A percentile compares a stretch with the other conserved stretches of the same genome.
phyloP scores from a whole-genome alignment of 2,888 invertebrate species.

The Labia minor region DNA sequence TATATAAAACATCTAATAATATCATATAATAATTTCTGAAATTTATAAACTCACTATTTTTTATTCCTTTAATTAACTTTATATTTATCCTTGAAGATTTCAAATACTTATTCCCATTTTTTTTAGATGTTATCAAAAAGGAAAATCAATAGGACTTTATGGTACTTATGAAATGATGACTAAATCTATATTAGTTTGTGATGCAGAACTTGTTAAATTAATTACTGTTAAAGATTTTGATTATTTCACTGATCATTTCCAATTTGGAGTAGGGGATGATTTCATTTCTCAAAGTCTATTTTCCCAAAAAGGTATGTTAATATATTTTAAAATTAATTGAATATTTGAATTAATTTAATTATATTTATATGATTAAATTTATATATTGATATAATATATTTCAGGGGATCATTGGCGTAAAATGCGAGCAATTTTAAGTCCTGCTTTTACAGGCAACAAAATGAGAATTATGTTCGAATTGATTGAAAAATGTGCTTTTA shows the following conservation, averaged over 20 bases:
- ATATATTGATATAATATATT: background rate
- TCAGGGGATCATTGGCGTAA: background rate
- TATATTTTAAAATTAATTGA: background rate
- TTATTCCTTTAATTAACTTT: too few species aligned
- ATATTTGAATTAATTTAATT: background rate
- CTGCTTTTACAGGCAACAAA: background rate
- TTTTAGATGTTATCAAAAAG: background rate
- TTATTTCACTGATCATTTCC: conserved; percentile 19
- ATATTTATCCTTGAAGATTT: too few species aligned
- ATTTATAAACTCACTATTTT: background rate
- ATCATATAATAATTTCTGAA: background rate
- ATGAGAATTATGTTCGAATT: background rate
- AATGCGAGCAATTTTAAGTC: background rate
- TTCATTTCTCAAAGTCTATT: conserved; percentile 13
- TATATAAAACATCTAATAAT: background rate
- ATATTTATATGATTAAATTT: too few species aligned
- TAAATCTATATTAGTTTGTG: conserved; percentile 14
- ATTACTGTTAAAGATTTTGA: conserved; percentile 21
- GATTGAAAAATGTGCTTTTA: background rate
- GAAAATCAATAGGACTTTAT: background rate
- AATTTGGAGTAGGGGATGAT: background rate
- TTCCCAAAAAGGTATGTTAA: conserved; percentile 14
- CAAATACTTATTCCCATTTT: too few species aligned
- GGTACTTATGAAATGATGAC: background rate
- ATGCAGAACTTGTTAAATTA: conserved; percentile 19